Base-by-base conservation (phyloP, 1,140 invertebrate genomes). In the Leptinotarsa defecta region DNA sequence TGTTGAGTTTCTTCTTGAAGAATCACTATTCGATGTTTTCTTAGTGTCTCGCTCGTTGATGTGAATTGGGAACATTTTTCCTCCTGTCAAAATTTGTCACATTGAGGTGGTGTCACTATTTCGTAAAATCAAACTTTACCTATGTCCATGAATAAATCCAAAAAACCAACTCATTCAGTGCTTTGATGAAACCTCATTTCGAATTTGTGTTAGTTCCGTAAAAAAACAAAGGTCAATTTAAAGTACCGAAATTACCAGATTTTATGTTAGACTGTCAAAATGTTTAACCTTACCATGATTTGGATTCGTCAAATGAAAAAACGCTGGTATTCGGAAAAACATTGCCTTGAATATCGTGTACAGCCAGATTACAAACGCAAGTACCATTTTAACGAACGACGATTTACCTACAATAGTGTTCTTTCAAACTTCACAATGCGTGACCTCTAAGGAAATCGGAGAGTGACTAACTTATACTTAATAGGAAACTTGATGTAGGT, bases 61-160 rank as follows among this genome's bases (percentile, higher is more conserved):
- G 70, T 82, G 80, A 73, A 78, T 81, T 15, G 81, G 83, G 76
- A 84, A 84, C 83, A 84, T 84, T 80, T 83, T 82, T 72, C 78
- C 80, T 75, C 77, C 78, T 82, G 82, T 83, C 82, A 83, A 81
- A 81, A 78, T 68, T 19, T 62, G 75, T 79, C 78, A 79, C 61
- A 68, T 77, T 70, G 19, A 48, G 68, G 19, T 57, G 2, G 48
- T 52, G 68, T 70, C 68, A 70, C 4, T 19, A 65, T 17, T 17
- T 43, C 34, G 15, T n/a, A 57, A 57, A 57, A n/a, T 57, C 17
- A 68, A 22, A 34, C 13, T 68, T 68, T 68, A 68, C 65, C 65
- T 68, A 43, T 22, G 43, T 68, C 27, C 24, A 34, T n/a, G 11
- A 57, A 17, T n/a, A 57, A 57, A 17, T 57, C 6, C 52, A 19